Evolutionary conservation across 2,888 invertebrate genomes (phyloP).

Genomic region (Cyaniris semiargus): DNA sequence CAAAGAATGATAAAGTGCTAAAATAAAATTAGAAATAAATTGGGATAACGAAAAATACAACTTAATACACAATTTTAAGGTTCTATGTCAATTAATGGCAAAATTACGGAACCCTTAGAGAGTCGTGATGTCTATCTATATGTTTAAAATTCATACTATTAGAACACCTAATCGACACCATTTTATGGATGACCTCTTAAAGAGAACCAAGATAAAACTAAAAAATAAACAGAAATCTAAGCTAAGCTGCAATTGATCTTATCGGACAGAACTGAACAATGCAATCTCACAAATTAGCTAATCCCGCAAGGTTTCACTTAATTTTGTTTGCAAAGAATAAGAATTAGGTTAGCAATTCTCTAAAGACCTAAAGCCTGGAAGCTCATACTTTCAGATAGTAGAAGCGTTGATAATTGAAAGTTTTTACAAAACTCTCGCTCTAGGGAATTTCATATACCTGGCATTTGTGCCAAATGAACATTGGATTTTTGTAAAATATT

Average conservation of each 20-base stretch:
- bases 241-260: not conserved
- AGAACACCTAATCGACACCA: no score
- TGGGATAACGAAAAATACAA: no score
- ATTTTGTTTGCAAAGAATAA: conserved; percentile 9
- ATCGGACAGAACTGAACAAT: not conserved
- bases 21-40: no score
- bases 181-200: no score
- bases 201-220: not conserved
- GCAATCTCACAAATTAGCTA: not conserved
- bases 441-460: not conserved
- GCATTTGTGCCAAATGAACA: conserved; percentile 1
- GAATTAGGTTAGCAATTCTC: not conserved
- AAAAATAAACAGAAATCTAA: not conserved
- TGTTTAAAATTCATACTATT: no score
- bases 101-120: no score
- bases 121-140: no score
- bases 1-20: no score
- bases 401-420: not conserved
- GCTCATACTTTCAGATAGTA: conserved; percentile 2
- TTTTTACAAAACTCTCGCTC: not conserved
- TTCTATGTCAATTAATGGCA: no score
- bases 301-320: not conserved
- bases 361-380: not conserved
- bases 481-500: not conserved
- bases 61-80: no score